phyloP scores from a whole-genome alignment of 2,797 vertebrate species.

The Coreius guichenoti region DNA sequence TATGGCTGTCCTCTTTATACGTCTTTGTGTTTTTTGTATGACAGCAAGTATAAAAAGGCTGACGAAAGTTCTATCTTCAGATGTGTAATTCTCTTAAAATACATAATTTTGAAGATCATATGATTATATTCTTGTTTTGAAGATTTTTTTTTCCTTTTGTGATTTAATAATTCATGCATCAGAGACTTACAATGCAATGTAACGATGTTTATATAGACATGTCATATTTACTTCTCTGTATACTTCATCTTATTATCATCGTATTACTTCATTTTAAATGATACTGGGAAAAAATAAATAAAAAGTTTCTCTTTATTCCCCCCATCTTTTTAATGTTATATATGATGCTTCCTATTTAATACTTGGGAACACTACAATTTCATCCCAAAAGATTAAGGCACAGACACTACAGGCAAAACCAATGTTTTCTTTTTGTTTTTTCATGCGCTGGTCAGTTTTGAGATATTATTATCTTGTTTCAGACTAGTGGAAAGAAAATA shows the following conservation, averaged over 20 bases:
- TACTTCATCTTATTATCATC: too few species aligned
- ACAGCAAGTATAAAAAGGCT: neutral
- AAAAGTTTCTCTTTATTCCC: neutral
- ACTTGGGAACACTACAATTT: neutral
- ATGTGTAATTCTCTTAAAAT: neutral
- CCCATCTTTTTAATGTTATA: neutral
- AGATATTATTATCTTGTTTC: neutral
- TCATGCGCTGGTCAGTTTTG: neutral
- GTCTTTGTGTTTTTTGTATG: neutral
- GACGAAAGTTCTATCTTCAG: neutral
- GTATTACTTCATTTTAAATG: neutral
- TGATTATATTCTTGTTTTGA: neutral
- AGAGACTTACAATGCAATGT: neutral
- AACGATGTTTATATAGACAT: neutral
- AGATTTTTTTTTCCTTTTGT: neutral
- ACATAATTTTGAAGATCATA: neutral
- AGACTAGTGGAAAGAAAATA: neutral
- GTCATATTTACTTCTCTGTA: neutral
- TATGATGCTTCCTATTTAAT: neutral
- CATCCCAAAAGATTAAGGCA: neutral
- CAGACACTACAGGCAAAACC: neutral
- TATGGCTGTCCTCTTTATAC: neutral
- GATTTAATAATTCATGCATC: neutral
- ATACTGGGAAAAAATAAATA: neutral
- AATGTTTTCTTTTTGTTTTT: neutral